Percentiles rank a stretch among this genome's conserved stretches.
Conservation (phyloP, 2,888 invertebrate species). For the Agrochola litura region DNA sequence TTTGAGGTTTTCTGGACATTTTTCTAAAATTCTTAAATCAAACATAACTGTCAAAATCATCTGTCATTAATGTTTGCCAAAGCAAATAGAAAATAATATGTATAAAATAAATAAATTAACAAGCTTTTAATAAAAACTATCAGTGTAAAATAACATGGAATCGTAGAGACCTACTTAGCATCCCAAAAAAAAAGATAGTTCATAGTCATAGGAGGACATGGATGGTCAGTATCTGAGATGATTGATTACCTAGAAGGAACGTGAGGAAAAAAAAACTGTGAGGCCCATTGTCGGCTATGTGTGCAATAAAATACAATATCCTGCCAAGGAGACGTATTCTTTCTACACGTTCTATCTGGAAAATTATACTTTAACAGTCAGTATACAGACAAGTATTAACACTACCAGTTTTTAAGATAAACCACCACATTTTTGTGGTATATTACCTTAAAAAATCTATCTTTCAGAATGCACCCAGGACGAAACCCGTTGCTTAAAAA, state of each 20-base stretch:
- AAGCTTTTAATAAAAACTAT: slow-evolving; percentile 1
- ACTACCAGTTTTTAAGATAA: not conserved
- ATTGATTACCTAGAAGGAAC: too few relatives aligned
- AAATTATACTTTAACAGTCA: too few relatives aligned
- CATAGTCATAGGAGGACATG: not conserved
- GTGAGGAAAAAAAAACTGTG: too few relatives aligned
- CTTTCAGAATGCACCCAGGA: too few relatives aligned
- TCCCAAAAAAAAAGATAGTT: not conserved
- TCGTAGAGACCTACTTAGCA: not conserved
- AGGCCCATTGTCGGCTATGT: too few relatives aligned
- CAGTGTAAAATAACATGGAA: slow-evolving; percentile 34
- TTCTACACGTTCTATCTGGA: too few relatives aligned
- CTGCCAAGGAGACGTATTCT: too few relatives aligned
- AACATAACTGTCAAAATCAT: slow-evolving; percentile 23
- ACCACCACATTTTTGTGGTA: not conserved
- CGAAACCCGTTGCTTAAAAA: too few relatives aligned
- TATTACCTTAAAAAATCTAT: too few relatives aligned
- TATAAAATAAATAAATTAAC: not conserved
- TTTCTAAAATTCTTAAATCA: slow-evolving; percentile 40
- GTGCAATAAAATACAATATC: too few relatives aligned
- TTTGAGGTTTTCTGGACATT: not conserved
- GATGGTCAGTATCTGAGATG: slow-evolving; percentile 23
- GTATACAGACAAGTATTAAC: not conserved
- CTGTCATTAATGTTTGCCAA: slow-evolving; percentile 11
- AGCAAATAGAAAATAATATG: slow-evolving; percentile 15